These are phyloP conservation scores for Pocillopora meandrina DNA, from an alignment of 92 coral and sea anemone genomes.

Conservation along the genomic window DNA sequence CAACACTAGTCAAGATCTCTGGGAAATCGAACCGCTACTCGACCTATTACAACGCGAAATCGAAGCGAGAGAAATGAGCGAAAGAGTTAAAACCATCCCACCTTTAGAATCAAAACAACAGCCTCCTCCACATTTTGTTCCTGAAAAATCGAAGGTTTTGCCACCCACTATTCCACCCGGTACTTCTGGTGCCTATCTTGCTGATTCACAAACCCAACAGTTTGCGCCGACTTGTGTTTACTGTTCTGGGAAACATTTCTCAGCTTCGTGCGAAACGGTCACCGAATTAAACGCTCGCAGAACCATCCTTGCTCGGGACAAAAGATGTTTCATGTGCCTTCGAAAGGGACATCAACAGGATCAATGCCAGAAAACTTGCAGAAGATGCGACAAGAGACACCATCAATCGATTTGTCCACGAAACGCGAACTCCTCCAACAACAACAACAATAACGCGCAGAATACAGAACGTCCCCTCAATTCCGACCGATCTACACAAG, in stretches of 20 bases:
- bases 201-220: conserved; percentile 1
- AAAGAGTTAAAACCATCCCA: conserved; percentile 7
- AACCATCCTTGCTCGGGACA: conserved; percentile 8
- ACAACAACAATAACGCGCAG: neutral
- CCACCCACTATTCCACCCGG: conserved; percentile 12
- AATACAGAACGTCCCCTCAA: neutral
- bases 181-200: conserved; percentile 5
- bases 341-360: conserved; percentile 20
- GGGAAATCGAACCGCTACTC: conserved; percentile 43
- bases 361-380: conserved; percentile 32
- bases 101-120: neutral
- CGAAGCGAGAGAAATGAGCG: conserved; percentile 49
- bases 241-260: conserved; percentile 35
- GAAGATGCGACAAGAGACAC: conserved; percentile 34
- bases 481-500: neutral
- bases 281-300: conserved; percentile 23
- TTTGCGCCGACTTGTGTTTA: conserved; percentile 18
- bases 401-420: conserved; percentile 49
- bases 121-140: conserved; percentile 7
- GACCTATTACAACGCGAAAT: conserved; percentile 34
- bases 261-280: conserved; percentile 39
- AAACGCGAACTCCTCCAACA: conserved; percentile 1
- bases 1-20: conserved; percentile 37
- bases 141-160: conserved; percentile 8
- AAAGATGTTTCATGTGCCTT: conserved; percentile 32